These are phyloP conservation scores for Drosophila eugracilis DNA, from an alignment of 1,140 invertebrate species.

Conservation along the genomic window DNA sequence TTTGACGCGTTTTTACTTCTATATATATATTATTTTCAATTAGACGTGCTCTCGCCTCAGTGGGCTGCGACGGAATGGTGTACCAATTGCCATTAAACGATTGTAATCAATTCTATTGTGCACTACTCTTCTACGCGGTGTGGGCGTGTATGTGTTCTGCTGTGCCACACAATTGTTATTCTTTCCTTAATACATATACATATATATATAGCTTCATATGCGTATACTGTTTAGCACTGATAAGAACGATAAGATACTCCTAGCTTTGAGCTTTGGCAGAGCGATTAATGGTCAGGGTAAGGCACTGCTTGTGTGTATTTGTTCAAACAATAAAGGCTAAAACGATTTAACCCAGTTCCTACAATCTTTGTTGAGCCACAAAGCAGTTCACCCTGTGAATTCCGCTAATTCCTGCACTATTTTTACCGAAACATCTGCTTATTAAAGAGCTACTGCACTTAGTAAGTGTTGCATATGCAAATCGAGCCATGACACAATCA, in stretches of 20 bases:
- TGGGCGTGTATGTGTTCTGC: slow-evolving; percentile 34
- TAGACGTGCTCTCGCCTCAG: slow-evolving; percentile 43
- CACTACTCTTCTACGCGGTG: slow-evolving; percentile 25
- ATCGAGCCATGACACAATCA: slow-evolving; percentile 16
- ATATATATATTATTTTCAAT: slow-evolving; percentile 43
- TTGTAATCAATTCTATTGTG: slow-evolving; percentile 60
- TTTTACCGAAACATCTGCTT: slow-evolving; percentile 27
- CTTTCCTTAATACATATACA: slow-evolving; percentile 26
- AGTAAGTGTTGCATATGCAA: slow-evolving; percentile 6
- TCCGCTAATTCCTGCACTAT: background rate
- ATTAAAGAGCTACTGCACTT: slow-evolving; percentile 36
- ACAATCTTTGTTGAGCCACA: background rate
- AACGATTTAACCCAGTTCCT: slow-evolving; percentile 20
- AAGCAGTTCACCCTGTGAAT: background rate
- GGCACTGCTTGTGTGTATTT: slow-evolving; percentile 12
- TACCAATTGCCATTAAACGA: slow-evolving; percentile 60
- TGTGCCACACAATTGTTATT: slow-evolving; percentile 52
- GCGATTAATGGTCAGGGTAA: slow-evolving; percentile 14
- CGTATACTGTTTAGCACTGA: slow-evolving; percentile 14
- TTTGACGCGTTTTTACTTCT: slow-evolving; percentile 1
- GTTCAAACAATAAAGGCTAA: slow-evolving; percentile 23
- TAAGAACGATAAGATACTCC: slow-evolving; percentile 53
- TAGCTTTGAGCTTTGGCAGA: slow-evolving; percentile 17
- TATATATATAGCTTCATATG: background rate
- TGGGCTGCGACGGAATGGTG: slow-evolving; percentile 39